A percentile compares a stretch with the other conserved stretches of the same genome.
Conservation (phyloP, 2,113 vertebrate genomes). For the Abramis brama region DNA sequence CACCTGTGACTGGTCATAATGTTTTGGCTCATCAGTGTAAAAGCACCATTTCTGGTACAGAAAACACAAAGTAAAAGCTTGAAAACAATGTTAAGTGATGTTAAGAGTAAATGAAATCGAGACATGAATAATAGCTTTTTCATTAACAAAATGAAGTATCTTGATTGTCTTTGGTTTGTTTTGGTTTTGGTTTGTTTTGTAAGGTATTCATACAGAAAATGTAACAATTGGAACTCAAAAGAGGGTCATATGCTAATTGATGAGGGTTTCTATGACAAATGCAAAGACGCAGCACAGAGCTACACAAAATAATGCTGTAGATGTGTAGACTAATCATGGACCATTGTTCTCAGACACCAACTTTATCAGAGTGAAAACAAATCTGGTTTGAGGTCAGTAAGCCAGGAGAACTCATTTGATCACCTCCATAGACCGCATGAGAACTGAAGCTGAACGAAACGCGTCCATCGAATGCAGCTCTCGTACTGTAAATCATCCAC, state of each 20-base stretch:
- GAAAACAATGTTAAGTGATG: neutral
- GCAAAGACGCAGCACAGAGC: neutral
- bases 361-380: neutral
- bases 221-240: neutral
- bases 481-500: conserved; percentile 49
- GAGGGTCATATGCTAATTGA: neutral
- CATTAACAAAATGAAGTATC: neutral
- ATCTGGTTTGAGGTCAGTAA: neutral
- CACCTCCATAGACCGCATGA: conserved; percentile 35
- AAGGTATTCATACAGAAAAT: neutral
- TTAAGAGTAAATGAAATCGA: neutral
- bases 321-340: neutral
- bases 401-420: conserved; percentile 13
- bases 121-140: neutral
- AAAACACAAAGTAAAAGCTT: neutral
- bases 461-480: conserved; percentile 32
- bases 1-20: too few species aligned
- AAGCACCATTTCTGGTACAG: neutral
- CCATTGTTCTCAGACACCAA: conserved; percentile 2
- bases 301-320: neutral
- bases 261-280: neutral
- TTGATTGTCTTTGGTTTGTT: neutral
- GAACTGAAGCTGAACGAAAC: conserved; percentile 40
- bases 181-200: neutral
- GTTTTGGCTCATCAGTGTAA: too few species aligned